Evolutionary conservation across 2,113 vertebrate genomes (phyloP).

Genomic region (Cyphomyrus discorhynchus): DNA sequence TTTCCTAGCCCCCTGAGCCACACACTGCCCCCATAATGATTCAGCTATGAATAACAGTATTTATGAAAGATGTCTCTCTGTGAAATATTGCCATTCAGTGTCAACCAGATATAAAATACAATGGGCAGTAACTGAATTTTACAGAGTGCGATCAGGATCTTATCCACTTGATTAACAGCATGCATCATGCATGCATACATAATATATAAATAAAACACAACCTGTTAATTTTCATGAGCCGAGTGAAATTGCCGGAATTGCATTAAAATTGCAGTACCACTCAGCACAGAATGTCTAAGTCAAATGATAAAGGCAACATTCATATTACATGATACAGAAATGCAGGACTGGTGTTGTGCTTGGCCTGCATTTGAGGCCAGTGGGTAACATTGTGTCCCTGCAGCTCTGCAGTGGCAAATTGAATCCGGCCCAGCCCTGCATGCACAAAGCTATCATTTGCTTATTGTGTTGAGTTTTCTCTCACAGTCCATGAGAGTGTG

Average conservation of each 20-base stretch:
- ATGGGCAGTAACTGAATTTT: neutral
- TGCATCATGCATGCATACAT: neutral
- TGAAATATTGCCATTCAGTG: neutral
- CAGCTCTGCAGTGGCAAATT: neutral
- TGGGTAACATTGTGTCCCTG: neutral
- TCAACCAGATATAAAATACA: neutral
- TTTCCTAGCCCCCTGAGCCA: neutral
- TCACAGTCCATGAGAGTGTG: neutral
- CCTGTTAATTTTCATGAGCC: neutral
- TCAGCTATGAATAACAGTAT: slow-evolving; percentile 16
- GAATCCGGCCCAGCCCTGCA: neutral
- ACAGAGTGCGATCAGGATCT: neutral
- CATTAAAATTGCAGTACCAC: neutral
- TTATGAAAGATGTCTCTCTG: neutral
- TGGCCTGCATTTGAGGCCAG: neutral
- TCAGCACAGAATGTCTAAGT: neutral
- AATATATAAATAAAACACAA: neutral
- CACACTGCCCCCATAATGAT: neutral
- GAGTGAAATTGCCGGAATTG: neutral
- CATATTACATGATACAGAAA: neutral
- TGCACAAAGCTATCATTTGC: neutral
- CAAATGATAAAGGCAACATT: neutral
- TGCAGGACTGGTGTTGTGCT: neutral
- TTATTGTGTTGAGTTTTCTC: neutral
- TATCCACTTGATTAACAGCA: neutral